phyloP scores from a whole-genome alignment of 2,797 vertebrate species.

The Amblyopsis hoosieri region DNA sequence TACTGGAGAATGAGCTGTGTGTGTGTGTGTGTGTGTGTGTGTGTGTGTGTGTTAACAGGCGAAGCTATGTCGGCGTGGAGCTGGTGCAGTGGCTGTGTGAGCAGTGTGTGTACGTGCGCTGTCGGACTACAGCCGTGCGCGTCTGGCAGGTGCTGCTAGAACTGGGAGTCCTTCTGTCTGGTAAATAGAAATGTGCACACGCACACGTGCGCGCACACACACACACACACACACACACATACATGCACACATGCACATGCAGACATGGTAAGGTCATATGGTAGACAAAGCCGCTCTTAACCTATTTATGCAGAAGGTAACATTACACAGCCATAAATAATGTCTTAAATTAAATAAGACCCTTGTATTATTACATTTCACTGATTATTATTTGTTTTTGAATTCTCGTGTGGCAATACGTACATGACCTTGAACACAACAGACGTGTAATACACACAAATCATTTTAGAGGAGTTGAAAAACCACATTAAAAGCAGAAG shows the following conservation, averaged over 20 bases:
- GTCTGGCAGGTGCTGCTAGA: conserved; percentile 97
- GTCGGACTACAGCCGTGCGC: conserved; percentile 86
- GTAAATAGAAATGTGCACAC: conserved; percentile 64
- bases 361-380: no score
- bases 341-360: no score
- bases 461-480: no score
- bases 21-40: conserved; percentile 18
- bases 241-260: conserved; percentile 4
- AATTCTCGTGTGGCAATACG: no score
- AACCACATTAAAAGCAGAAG: no score
- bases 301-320: no score
- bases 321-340: no score
- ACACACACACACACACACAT: not conserved
- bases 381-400: no score
- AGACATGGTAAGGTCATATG: not conserved
- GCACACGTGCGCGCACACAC: conserved; percentile 1
- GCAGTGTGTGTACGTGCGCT: conserved; percentile 91
- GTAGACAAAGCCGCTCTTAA: no score
- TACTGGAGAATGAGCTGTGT: conserved; percentile 15
- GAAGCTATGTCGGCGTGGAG: conserved; percentile 93
- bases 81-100: conserved; percentile 96
- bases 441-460: no score
- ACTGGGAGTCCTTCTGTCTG: conserved; percentile 93
- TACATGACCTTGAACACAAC: no score
- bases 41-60: conserved; percentile 74